phyloP scores from a whole-genome alignment of 2,113 vertebrate species.

The Campylorhamphus procurvoides region DNA sequence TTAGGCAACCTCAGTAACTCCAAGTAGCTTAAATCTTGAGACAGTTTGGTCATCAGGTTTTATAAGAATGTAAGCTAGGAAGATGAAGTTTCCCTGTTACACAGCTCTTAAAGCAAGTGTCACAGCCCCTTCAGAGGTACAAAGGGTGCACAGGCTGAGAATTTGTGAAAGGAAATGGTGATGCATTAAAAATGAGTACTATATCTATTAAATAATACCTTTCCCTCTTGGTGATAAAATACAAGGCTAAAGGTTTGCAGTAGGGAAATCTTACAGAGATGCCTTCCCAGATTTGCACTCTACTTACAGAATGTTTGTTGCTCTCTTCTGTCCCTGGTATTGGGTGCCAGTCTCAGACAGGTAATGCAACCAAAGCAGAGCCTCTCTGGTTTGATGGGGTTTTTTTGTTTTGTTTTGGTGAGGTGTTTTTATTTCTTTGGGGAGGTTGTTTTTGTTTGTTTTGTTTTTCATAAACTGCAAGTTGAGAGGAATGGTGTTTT shows the following conservation, averaged over 20 bases:
- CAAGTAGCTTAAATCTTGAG: neutral
- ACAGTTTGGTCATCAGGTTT: neutral
- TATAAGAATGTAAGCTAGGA: neutral
- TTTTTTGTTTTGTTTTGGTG: neutral
- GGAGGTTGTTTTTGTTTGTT: neutral
- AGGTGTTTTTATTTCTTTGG: neutral
- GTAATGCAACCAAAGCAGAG: neutral
- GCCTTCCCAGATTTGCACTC: neutral
- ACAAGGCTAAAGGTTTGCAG: neutral
- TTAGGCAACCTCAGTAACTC: neutral
- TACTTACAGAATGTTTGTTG: neutral
- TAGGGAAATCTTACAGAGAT: neutral
- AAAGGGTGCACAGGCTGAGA: accelerated
- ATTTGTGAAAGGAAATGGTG: neutral
- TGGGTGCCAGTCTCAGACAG: neutral
- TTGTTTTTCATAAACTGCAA: neutral
- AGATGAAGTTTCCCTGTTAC: neutral
- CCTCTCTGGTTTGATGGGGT: neutral
- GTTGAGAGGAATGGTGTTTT: neutral
- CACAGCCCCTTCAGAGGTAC: neutral
- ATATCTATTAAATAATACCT: accelerated
- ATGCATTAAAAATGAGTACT: neutral
- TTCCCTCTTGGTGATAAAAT: neutral
- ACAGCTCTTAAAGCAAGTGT: neutral
- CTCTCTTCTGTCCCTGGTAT: neutral